Conservation (phyloP, 64 coral and sea anemone genomes). For the Stichodactyla mertensii region DNA sequence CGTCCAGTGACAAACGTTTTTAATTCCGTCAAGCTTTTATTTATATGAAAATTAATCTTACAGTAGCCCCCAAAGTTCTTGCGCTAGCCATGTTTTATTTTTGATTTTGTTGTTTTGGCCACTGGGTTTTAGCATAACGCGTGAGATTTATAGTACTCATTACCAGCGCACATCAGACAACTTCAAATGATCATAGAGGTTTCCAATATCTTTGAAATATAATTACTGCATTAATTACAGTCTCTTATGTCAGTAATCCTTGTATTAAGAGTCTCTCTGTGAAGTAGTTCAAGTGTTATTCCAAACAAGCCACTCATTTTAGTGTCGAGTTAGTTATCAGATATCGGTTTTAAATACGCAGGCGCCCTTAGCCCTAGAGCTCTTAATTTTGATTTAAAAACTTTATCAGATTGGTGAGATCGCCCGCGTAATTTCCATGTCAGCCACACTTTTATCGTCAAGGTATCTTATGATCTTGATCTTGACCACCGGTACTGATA, state of each 20-base stretch:
- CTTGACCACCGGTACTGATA: no score
- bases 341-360: neutral
- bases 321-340: neutral
- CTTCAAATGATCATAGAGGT: neutral
- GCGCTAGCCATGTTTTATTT: neutral
- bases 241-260: neutral
- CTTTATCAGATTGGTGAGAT: neutral
- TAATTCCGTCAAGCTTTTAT: no score
- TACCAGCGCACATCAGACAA: no score
- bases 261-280: neutral
- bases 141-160: no score
- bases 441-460: neutral
- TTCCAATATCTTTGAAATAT: neutral
- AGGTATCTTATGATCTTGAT: neutral
- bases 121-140: neutral
- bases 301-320: neutral
- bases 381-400: neutral
- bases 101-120: neutral
- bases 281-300: neutral
- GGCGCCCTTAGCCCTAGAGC: neutral
- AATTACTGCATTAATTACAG: neutral
- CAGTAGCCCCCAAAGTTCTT: no score
- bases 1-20: no score
- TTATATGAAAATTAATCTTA: no score
- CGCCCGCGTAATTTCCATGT: neutral